Evolutionary conservation across 1,140 invertebrate species (phyloP).

Genomic region (Pogonomyrmex barbatus): DNA sequence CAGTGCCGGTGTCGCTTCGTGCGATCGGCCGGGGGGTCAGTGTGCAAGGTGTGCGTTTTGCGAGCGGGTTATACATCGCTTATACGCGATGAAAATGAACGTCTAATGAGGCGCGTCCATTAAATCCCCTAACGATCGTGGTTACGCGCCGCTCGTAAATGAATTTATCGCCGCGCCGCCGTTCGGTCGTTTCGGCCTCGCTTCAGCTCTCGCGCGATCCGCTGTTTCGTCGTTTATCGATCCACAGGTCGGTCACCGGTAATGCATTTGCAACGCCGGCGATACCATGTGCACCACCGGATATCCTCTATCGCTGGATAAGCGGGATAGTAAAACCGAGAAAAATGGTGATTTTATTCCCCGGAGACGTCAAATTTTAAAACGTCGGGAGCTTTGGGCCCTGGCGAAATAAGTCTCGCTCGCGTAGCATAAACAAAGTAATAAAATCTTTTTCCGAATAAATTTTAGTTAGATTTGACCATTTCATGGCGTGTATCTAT

Average conservation of each 20-base stretch:
- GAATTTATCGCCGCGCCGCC: constrained; percentile 13
- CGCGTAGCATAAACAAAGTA: not conserved
- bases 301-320: constrained; percentile 28
- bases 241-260: not conserved
- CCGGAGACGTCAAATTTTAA: not conserved
- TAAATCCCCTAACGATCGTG: constrained; percentile 21
- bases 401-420: not conserved
- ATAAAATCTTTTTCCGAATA: not conserved
- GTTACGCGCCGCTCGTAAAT: constrained; percentile 18
- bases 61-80: not conserved
- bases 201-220: not conserved
- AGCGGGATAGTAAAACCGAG: constrained; percentile 7
- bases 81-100: not conserved
- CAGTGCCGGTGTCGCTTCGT: not conserved
- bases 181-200: not conserved
- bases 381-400: not conserved
- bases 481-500: not conserved
- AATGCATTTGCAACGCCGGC: constrained; percentile 31
- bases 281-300: not conserved
- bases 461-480: not conserved
- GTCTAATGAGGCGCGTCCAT: constrained; percentile 12
- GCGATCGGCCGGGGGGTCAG: not conserved
- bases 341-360: constrained; percentile 15
- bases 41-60: not conserved
- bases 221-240: constrained; percentile 4